Evolutionary conservation across 2,888 invertebrate genomes (phyloP).

Genomic region (Uloborus plumipes): DNA sequence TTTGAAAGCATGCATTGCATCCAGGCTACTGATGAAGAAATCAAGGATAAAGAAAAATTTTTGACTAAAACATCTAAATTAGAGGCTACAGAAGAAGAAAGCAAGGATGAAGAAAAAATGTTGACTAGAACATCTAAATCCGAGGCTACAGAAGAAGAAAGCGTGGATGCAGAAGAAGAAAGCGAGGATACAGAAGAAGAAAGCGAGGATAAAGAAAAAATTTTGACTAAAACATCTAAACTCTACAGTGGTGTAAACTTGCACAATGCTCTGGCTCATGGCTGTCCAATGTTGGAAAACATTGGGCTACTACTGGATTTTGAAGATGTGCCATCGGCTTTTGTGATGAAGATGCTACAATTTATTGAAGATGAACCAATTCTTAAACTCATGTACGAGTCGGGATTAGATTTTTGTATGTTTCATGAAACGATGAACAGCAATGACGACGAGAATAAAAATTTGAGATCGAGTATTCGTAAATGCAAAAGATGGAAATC

Average conservation of each 20-base stretch:
- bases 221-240: constrained; percentile 8
- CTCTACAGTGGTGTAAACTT: constrained; percentile 18
- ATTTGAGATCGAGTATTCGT: not conserved
- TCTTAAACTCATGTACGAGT: not conserved
- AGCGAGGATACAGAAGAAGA: not conserved
- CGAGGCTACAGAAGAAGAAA: too few species aligned
- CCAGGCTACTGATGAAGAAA: not conserved
- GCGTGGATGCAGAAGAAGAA: too few species aligned
- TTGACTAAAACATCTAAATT: constrained; percentile 12
- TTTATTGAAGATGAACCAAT: constrained; percentile 21
- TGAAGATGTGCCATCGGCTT: constrained; percentile 29
- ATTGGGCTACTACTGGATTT: constrained; percentile 18
- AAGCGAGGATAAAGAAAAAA: not conserved
- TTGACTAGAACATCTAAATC: too few species aligned
- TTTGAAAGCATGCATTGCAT: constrained; percentile 15
- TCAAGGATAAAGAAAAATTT: not conserved
- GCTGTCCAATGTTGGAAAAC: constrained; percentile 20
- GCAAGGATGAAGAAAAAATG: too few species aligned
- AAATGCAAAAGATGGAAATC: not conserved
- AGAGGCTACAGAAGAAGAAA: too few species aligned
- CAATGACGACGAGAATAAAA: not conserved
- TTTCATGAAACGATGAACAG: not conserved
- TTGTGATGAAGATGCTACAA: constrained; percentile 19
- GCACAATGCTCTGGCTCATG: constrained; percentile 23
- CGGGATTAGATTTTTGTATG: not conserved